A percentile compares a stretch with the other conserved stretches of the same genome.
Conservation (phyloP, 2,888 invertebrate genomes). For the Acleris sparsana region DNA sequence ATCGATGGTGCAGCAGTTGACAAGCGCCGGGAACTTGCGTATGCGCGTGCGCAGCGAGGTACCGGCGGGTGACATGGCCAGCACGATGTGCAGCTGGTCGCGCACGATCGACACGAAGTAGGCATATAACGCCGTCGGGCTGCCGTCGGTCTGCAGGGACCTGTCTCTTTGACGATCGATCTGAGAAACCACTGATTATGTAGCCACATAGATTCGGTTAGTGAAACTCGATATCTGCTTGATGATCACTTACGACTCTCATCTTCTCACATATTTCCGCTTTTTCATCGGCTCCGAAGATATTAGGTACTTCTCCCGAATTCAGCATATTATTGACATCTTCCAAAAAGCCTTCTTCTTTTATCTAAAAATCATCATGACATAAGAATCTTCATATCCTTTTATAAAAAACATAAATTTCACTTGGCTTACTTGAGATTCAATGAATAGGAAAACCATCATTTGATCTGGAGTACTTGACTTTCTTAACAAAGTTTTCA, state of each 20-base stretch:
- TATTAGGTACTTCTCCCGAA: conserved; percentile 96
- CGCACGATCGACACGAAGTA: conserved; percentile 94
- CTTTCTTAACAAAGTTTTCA: conserved; percentile 91
- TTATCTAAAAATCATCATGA: conserved; percentile 83
- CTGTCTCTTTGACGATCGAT: conserved; percentile 95
- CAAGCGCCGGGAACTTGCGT: conserved; percentile 95
- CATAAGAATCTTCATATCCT: too few relatives aligned
- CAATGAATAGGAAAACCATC: conserved; percentile 95
- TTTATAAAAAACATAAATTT: not conserved
- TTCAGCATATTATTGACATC: conserved; percentile 96
- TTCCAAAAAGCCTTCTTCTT: conserved; percentile 96
- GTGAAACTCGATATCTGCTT: not conserved
- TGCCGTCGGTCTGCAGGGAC: conserved; percentile 95
- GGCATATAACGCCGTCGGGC: conserved; percentile 94
- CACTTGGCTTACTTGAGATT: conserved; percentile 87
- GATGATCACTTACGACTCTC: conserved; percentile 81
- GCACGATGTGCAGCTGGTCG: conserved; percentile 94
- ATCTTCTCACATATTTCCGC: conserved; percentile 96
- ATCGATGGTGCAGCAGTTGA: conserved; percentile 97
- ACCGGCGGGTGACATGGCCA: conserved; percentile 96
- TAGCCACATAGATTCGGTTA: not conserved
- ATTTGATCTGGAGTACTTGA: conserved; percentile 93
- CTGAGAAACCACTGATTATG: conserved; percentile 54
- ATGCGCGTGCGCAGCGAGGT: conserved; percentile 91
- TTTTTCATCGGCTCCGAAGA: conserved; percentile 93